Percentiles rank a stretch among this genome's conserved stretches.
phyloP scores from a whole-genome alignment of 2,113 vertebrate genomes.

The Boleophthalmus pectinirostris region DNA sequence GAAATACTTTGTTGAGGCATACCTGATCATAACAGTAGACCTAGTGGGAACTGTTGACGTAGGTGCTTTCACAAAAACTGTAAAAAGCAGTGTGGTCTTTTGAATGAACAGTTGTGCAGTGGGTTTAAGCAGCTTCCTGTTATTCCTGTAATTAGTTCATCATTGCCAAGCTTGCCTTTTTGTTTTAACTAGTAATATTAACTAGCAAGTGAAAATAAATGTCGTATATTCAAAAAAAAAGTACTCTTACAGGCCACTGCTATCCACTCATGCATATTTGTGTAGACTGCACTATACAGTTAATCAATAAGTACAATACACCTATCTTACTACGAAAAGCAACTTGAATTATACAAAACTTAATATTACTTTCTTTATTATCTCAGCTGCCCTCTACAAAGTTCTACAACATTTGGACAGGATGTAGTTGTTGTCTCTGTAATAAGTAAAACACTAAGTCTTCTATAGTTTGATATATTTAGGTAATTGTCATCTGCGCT shows the following conservation, averaged over 20 bases:
- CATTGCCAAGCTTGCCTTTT: background rate
- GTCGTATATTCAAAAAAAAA: too few species aligned
- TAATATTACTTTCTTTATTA: background rate
- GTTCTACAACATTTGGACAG: background rate
- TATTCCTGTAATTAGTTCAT: background rate
- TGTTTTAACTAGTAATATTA: background rate
- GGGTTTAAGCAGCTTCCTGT: background rate
- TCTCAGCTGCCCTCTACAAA: background rate
- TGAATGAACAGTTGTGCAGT: background rate
- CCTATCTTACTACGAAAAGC: too few species aligned
- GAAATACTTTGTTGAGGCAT: background rate
- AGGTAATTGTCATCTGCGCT: slow-evolving; percentile 2
- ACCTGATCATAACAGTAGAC: background rate
- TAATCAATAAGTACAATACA: too few species aligned
- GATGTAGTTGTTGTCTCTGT: background rate
- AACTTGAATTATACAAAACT: too few species aligned
- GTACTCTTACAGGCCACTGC: too few species aligned
- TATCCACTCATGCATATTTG: too few species aligned
- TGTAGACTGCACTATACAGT: too few species aligned
- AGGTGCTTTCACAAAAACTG: background rate
- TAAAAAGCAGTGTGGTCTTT: background rate
- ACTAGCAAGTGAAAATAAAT: background rate
- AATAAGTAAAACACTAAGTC: background rate
- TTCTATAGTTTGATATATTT: background rate
- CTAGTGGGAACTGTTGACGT: background rate